Evolutionary conservation across 2,113 vertebrate species (phyloP).

Genomic region (Pavo muticus): DNA sequence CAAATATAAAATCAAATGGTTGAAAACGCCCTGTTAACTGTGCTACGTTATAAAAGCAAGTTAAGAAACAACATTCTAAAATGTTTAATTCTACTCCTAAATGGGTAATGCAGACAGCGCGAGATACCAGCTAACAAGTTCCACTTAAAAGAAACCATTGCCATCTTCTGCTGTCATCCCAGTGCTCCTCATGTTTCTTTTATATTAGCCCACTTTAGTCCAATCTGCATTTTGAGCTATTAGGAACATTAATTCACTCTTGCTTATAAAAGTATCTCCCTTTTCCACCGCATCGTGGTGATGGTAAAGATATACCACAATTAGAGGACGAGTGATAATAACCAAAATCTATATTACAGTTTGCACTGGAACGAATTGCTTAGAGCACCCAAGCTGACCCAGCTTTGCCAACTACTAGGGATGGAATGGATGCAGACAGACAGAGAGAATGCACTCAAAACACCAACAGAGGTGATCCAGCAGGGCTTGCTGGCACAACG

Average conservation of each 20-base stretch:
- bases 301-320: background rate
- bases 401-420: background rate
- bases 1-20: background rate
- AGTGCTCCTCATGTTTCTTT: conserved; percentile 2
- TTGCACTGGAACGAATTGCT: background rate
- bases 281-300: background rate
- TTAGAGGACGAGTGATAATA: background rate
- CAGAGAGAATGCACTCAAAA: background rate
- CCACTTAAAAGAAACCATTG: background rate
- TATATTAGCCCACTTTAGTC: conserved; percentile 22
- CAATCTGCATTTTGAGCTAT: background rate
- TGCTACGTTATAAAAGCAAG: background rate
- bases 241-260: background rate
- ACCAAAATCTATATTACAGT: background rate
- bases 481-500: background rate
- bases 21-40: background rate
- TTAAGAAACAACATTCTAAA: background rate
- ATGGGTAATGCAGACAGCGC: background rate
- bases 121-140: background rate
- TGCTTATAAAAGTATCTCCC: background rate
- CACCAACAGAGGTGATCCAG: background rate
- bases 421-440: background rate
- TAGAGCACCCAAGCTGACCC: background rate
- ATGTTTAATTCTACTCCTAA: background rate
- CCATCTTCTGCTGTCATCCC: conserved; percentile 17